Evolutionary conservation across 1,140 invertebrate species (phyloP), one percentile per base, ranked within the genome.

Genomic region (Dreissena rostriformis): DNA sequence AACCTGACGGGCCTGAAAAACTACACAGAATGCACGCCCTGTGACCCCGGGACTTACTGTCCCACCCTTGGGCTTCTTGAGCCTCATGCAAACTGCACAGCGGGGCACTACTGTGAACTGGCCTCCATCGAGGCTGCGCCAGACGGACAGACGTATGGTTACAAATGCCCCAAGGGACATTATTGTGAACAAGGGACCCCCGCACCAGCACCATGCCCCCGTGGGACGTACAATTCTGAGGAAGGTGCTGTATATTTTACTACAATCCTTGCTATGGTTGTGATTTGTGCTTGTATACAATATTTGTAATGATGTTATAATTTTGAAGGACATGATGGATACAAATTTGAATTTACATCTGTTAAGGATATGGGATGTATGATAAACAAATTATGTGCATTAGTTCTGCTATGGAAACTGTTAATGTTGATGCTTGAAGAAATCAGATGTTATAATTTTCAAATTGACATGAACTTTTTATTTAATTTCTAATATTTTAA

Each of bases 111-210:
- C 86, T 93, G 92, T 78, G 82, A 88, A 49, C 75, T 87, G 12
- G 90, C 87, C n/a, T 91, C 92, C 15, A 86, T 72, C 12, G 87
- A 87, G 55, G 74, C 90, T 0, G 86, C 83, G n/a, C 92, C 92
- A 14, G 85, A 81, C 11, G 83, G 78, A 53, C 82, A 91, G 81
- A 61, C 75, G 1, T 91, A 90, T 77, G 92, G 92, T 8, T 90
- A n/a, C n/a, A 52, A 82, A 24, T 93, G 92, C n/a, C 75, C 91
- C 24, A 79, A 85, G 10, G 92, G 92, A 51, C 87, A 91, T 70
- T 92, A 91, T 81, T 92, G 91, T 85, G 90, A 91, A 4, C 55
- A 86, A 28, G 91, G 91, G n/a, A 91, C n/a, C 89, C 6, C 88
- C 10, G 84, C 86, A 14, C n/a, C 90, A 26, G 77, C 88, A 8